Conservation (phyloP, 2,888 invertebrate species). For the Drosophila meridiana region DNA sequence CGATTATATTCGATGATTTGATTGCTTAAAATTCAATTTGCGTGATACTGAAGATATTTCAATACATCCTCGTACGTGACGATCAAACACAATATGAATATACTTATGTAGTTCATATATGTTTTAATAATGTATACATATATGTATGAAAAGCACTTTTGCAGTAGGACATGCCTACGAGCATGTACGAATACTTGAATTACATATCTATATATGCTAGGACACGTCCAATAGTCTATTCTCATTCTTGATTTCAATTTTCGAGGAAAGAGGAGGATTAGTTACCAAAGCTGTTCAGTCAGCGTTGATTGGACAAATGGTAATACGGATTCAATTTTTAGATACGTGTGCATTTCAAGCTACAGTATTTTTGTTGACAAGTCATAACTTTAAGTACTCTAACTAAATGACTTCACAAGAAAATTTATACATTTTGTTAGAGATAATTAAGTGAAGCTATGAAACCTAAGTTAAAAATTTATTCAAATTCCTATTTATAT, state of each 20-base stretch:
- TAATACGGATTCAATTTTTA: neutral
- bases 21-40: conserved; percentile 69
- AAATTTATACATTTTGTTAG: neutral
- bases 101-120: conserved; percentile 5
- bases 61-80: conserved; percentile 56
- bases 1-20: conserved; percentile 68
- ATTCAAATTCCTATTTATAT: no score
- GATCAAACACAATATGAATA: conserved; percentile 38
- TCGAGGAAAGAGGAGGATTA: neutral
- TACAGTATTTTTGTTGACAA: neutral
- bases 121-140: neutral
- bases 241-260: neutral
- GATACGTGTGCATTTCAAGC: neutral
- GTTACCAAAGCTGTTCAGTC: neutral
- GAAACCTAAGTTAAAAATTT: no score
- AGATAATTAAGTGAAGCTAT: no score
- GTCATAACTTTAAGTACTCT: neutral
- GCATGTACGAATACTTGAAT: neutral
- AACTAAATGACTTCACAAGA: neutral
- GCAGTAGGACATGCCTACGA: neutral
- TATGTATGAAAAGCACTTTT: neutral
- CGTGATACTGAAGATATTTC: conserved; percentile 55
- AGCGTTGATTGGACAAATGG: neutral
- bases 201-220: neutral
- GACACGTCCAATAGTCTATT: neutral